phyloP scores from a whole-genome alignment of 2,113 vertebrate genomes.

The Sigmodon hispidus region DNA sequence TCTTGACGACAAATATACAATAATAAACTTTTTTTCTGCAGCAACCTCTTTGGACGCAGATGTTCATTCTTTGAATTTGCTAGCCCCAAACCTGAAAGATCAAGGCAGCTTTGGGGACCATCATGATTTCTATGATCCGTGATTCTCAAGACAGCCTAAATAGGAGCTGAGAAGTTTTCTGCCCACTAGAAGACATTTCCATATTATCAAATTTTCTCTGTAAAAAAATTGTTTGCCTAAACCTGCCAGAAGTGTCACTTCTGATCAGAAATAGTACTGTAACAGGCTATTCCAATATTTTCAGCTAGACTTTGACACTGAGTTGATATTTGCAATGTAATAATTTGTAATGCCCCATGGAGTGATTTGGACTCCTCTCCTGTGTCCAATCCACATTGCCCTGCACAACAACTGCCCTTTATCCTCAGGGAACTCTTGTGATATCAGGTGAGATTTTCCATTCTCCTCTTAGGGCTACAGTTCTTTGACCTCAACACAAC shows the following conservation, averaged over 20 bases:
- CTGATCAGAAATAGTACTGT: not conserved
- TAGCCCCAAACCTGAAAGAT: not conserved
- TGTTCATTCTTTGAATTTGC: not conserved
- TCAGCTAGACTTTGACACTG: not conserved
- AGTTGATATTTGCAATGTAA: not conserved
- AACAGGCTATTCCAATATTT: not conserved
- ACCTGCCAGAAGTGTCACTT: too few relatives aligned
- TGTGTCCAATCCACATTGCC: too few relatives aligned
- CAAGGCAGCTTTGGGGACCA: not conserved
- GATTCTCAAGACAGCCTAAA: too few relatives aligned
- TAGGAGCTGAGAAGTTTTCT: not conserved
- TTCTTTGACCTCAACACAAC: not conserved
- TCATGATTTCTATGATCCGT: too few relatives aligned
- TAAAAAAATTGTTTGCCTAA: too few relatives aligned
- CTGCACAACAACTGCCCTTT: too few relatives aligned
- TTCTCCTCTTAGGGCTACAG: not conserved
- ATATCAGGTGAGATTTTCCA: not conserved
- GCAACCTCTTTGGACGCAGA: too few relatives aligned
- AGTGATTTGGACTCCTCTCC: not conserved
- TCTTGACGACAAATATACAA: not conserved
- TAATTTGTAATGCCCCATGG: not conserved
- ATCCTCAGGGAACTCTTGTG: not conserved
- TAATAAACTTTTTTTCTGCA: not conserved
- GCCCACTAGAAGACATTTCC: not conserved
- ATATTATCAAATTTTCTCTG: not conserved